Evolutionary conservation across 2,888 invertebrate genomes (phyloP), one percentile per base, ranked within the genome.

Genomic region (Cryptosula pallasiana): DNA sequence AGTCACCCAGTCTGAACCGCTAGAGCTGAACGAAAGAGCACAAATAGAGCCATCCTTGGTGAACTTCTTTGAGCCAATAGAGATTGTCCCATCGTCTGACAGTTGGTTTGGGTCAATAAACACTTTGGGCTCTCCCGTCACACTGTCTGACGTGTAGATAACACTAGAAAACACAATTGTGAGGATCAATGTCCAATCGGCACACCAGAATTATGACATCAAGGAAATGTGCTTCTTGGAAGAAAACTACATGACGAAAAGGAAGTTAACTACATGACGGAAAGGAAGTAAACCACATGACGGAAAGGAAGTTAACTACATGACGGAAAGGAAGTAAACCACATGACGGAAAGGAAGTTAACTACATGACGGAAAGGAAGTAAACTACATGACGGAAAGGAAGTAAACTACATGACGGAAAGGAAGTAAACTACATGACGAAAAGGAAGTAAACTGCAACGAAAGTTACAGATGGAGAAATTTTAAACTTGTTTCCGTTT

Each of bases 1-100:
- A 71, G 92, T 93, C 76, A 91, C 90, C 98, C 98, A 98, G 84
- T 99, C 98, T 0, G 96, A 96, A 0, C 98, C 98, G 84, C 93
- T 94, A 74, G 90, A 89, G 77, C 95, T 95, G 0, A 98, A 87
- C 0, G 92, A 94, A 86, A 96, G 98, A 0, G 96, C 96, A 86
- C 93, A 91, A 34, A 90, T 90, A 79, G 89, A 88, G 20, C 96
- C 96, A 87, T 98, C 92, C 79, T 96, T 92, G 0, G 95, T 93
- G 76, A 82, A 84, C 1, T 79, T 77, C n/a, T 77, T 77, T 0
- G 79, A 78, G 16, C 80, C 75, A 20, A 84, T 75, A 1, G 84
- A 78, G 1, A 79, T 76, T 1, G 83, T 84, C 0, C 85, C 85
- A 87, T 99, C 98, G 13, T 90, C 90, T 0, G 96, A 95, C 70